These are phyloP conservation scores for Lutjanus campechanus DNA, from an alignment of 2,797 vertebrate genomes.

Conservation along the genomic window DNA sequence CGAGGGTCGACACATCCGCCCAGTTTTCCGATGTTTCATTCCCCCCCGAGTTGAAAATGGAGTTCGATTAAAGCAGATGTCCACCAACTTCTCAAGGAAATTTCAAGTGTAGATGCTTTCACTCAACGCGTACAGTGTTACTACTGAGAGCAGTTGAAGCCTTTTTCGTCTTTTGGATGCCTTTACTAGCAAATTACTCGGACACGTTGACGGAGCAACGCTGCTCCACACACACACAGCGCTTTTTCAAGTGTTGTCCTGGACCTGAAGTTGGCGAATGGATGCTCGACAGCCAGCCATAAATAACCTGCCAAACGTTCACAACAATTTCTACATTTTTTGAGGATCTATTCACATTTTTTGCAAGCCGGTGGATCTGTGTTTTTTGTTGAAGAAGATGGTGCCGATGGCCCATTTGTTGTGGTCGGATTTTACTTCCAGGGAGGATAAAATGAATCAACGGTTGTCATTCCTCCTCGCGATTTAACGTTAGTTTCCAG, in stretches of 20 bases:
- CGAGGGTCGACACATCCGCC: slow-evolving; percentile 89
- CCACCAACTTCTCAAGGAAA: slow-evolving; percentile 80
- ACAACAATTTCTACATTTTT: slow-evolving; percentile 51
- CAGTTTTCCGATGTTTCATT: slow-evolving; percentile 89
- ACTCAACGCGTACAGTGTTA: slow-evolving; percentile 2
- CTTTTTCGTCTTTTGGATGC: slow-evolving; percentile 56
- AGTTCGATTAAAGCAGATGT: slow-evolving; percentile 88
- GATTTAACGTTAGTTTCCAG: slow-evolving; percentile 75
- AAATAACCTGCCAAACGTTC: slow-evolving; percentile 78
- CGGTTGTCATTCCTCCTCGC: slow-evolving; percentile 84
- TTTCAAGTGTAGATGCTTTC: slow-evolving; percentile 35
- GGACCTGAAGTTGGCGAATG: slow-evolving; percentile 85
- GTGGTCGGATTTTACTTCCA: slow-evolving; percentile 87
- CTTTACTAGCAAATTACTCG: slow-evolving; percentile 68
- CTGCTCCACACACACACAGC: slow-evolving; percentile 55
- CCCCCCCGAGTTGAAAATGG: slow-evolving; percentile 88
- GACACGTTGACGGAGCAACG: slow-evolving; percentile 81
- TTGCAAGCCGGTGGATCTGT: slow-evolving; percentile 56
- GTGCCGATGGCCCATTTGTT: slow-evolving; percentile 79
- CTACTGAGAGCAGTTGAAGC: slow-evolving; percentile 5
- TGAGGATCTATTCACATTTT: slow-evolving; percentile 67
- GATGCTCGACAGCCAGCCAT: slow-evolving; percentile 82
- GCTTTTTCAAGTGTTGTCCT: slow-evolving; percentile 83
- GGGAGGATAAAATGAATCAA: slow-evolving; percentile 85
- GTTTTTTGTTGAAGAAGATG: slow-evolving; percentile 68